Evolutionary conservation across 2,797 vertebrate genomes (phyloP), one percentile per base, ranked within the genome.

Genomic region (Alcedo atthis): DNA sequence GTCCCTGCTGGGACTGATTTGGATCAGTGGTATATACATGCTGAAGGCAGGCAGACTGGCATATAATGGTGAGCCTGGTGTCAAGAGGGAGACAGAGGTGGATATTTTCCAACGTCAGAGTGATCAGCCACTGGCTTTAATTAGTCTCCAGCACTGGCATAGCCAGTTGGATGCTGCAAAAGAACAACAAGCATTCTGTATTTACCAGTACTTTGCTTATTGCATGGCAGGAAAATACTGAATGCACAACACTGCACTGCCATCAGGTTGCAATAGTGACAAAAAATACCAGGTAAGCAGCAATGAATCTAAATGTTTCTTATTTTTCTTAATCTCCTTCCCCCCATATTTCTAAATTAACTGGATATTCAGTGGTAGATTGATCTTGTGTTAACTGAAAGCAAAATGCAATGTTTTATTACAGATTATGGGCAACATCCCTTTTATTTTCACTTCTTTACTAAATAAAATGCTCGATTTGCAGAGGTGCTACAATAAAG

Each of bases 41-140:
- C 51, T 66, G 58, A 53, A 67, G 21, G 30, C 58, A 76, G 43
- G 49, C 33, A 66, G 62, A 28, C 43, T 77, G 61, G 69, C 2
- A 1, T 8, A 3, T 14, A 43, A n/a, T 0, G 1, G 32, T 35
- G 68, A 90, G 54, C 7, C n/a, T 30, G 10, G 35, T 5, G 35
- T 70, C 75, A n/a, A 30, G 8, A 61, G 57, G 9, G 24, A 88
- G 42, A 16, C 5, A 33, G 49, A 58, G 32, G 19, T 30, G 46
- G 75, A 58, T 55, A 16, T 71, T 90, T 92, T 71, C 69, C 69
- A 76, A 2, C 1, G 25, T 45, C 35, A 75, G 24, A 81, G 22
- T 25, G 25, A 57, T 85, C 40, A 85, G 58, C 22, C 40, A 6
- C 58, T 83, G 81, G 32, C 28, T 93, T 86, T 59, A 14, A 68